Evolutionary conservation across 2,888 invertebrate species (phyloP).

Genomic region (Dasysyrphus tricinctus): DNA sequence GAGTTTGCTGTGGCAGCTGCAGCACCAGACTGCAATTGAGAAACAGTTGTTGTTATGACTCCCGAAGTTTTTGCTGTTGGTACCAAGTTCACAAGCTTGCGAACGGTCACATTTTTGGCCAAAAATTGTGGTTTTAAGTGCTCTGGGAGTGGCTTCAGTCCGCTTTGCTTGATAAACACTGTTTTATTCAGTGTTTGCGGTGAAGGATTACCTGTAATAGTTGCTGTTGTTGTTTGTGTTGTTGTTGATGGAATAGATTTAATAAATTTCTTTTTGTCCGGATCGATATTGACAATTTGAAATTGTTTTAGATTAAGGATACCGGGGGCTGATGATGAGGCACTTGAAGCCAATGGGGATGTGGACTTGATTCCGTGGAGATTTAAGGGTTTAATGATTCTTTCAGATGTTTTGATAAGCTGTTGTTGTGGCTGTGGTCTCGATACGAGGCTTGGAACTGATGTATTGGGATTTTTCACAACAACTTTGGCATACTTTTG

Average conservation of each 20-base stretch:
- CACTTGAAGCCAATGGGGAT: conserved; percentile 51
- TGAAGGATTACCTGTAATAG: conserved; percentile 11
- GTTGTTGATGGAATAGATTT: conserved; percentile 44
- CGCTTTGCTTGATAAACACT: conserved; percentile 78
- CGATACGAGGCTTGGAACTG: conserved; percentile 76
- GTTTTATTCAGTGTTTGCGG: conserved; percentile 75
- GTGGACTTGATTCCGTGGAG: conserved; percentile 76
- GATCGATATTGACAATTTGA: conserved; percentile 76
- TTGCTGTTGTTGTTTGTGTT: neutral
- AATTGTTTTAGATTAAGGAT: conserved; percentile 78
- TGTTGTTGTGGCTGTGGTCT: conserved; percentile 58
- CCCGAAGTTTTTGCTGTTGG: conserved; percentile 75
- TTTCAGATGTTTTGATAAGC: conserved; percentile 54
- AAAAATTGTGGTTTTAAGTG: conserved; percentile 77
- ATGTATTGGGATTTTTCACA: conserved; percentile 79
- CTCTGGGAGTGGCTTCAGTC: conserved; percentile 77
- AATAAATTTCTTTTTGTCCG: conserved; percentile 56
- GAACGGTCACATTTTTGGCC: conserved; percentile 80
- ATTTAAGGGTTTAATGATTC: conserved; percentile 77
- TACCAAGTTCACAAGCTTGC: conserved; percentile 79
- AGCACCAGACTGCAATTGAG: conserved; percentile 68
- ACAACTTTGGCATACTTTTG: conserved; percentile 80
- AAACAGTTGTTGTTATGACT: conserved; percentile 72
- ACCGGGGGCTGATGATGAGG: conserved; percentile 58
- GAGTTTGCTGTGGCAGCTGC: conserved; percentile 49